These are phyloP conservation scores for Epinephelus cyanopodus DNA, from an alignment of 2,113 vertebrate species.

Conservation along the genomic window DNA sequence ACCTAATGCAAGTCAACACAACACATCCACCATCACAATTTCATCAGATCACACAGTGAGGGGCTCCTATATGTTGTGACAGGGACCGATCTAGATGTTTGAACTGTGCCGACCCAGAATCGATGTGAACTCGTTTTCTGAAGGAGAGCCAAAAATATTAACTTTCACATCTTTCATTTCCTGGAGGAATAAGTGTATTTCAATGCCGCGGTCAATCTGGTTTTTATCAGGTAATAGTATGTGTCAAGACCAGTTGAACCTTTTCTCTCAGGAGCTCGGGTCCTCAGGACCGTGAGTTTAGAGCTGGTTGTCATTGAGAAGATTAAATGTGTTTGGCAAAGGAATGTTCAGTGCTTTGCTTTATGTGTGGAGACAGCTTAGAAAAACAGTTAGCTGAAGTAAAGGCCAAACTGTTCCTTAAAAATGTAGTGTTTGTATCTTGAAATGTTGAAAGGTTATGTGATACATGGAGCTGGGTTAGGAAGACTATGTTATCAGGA, in stretches of 20 bases:
- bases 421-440: conserved; percentile 37
- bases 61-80: conserved; percentile 58
- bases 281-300: conserved; percentile 45
- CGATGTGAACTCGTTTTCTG: conserved; percentile 49
- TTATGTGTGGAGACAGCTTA: conserved; percentile 52
- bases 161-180: conserved; percentile 74
- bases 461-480: not conserved
- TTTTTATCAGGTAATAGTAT: conserved; percentile 63
- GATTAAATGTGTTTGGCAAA: conserved; percentile 70
- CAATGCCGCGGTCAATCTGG: conserved; percentile 57
- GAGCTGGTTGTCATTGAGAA: conserved; percentile 58
- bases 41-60: conserved; percentile 69
- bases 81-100: conserved; percentile 54
- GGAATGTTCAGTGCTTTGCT: conserved; percentile 52
- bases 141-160: conserved; percentile 62
- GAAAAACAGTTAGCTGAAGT: conserved; percentile 52
- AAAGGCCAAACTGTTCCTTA: conserved; percentile 47
- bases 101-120: conserved; percentile 61
- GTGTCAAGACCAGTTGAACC: conserved; percentile 72
- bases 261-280: conserved; percentile 55
- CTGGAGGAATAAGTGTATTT: conserved; percentile 58
- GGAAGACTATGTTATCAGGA: conserved; percentile 35
- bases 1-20: conserved; percentile 63
- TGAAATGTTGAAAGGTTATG: conserved; percentile 50
- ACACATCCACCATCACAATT: conserved; percentile 59